Evolutionary conservation across 2,113 vertebrate genomes (phyloP).

Genomic region (Lathamus discolor): DNA sequence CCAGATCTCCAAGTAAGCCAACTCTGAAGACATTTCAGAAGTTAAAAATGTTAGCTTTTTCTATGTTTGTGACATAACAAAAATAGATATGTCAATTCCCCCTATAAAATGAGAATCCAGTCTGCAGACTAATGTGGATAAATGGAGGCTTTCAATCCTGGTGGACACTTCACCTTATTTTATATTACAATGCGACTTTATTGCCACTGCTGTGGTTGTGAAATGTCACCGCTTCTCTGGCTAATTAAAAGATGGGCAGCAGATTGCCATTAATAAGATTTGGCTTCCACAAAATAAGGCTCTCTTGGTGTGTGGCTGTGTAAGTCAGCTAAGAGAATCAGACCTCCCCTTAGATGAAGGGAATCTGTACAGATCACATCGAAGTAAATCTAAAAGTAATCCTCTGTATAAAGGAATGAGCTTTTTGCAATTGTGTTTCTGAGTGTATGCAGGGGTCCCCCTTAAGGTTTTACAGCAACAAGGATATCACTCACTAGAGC

Average conservation of each 20-base stretch:
- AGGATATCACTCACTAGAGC: constrained; percentile 40
- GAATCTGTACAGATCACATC: constrained; percentile 78
- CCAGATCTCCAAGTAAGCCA: neutral
- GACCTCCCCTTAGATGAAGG: constrained; percentile 89
- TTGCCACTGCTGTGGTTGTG: constrained; percentile 10
- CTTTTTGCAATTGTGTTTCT: constrained; percentile 80
- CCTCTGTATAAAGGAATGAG: constrained; percentile 83
- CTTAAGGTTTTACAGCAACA: constrained; percentile 68
- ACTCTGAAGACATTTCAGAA: neutral
- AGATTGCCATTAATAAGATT: constrained; percentile 70
- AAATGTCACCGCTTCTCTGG: constrained; percentile 48
- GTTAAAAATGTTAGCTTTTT: neutral
- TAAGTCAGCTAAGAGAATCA: constrained; percentile 87
- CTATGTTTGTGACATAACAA: neutral
- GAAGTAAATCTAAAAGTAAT: constrained; percentile 86
- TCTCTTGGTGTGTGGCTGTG: constrained; percentile 76
- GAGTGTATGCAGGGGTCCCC: constrained; percentile 80
- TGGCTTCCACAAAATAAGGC: constrained; percentile 61
- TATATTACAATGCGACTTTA: constrained; percentile 22
- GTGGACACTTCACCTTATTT: neutral
- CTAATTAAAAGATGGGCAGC: constrained; percentile 68
- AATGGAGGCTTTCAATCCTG: neutral
- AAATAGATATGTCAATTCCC: neutral
- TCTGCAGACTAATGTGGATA: neutral
- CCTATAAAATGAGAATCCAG: constrained; percentile 4